Base-by-base conservation (phyloP, 2,113 vertebrate species). In the Nibea coibor region DNA sequence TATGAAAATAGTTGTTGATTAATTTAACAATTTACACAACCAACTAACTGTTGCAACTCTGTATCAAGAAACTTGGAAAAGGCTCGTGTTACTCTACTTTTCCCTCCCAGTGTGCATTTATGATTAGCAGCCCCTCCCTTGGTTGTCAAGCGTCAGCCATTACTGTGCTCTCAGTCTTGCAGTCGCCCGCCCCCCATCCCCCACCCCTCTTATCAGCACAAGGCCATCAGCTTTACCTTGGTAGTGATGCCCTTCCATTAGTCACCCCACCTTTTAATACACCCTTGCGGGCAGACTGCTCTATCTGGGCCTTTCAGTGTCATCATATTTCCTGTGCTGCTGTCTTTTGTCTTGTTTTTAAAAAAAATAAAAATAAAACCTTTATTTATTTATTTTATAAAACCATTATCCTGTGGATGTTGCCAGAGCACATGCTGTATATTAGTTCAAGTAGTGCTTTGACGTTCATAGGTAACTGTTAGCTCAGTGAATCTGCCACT, bases 211-310 rank as follows among this genome's bases (percentile, higher is more conserved):
- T 79, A 81, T 80, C 77, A 66, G 71, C 73, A 72, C 65, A 66
- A 43, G 79, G 51, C 82, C 82, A 75, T 79, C 57, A 24, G 86
- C 86, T 68, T 92, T 85, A 89, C 86, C 85, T 90, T 86, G 81
- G 47, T 58, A 79, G 51, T 19, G 24, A 54, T 81, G 79, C 58
- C 22, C 82, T 80, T 87, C 90, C 91, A 92, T 92, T 88, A 92
- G 82, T 81, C 72, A 53, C 53, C 66, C 64, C 61, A 84, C 72
- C 69, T 80, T 68, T 20, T 64, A 61, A 68, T 68, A 77, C 43
- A 65, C 53, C 81, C 87, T 70, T 35, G 43, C 1, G 9, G 89
- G 39, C 77, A 57, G 54, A n/a, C 47, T 31, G 62, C 62, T 81
- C 47, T 56, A 15, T 71, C 47, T 75, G 61, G 35, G 42, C 62